Evolutionary conservation across 2,888 invertebrate genomes (phyloP).

Genomic region (Hybos culiciformis): DNA sequence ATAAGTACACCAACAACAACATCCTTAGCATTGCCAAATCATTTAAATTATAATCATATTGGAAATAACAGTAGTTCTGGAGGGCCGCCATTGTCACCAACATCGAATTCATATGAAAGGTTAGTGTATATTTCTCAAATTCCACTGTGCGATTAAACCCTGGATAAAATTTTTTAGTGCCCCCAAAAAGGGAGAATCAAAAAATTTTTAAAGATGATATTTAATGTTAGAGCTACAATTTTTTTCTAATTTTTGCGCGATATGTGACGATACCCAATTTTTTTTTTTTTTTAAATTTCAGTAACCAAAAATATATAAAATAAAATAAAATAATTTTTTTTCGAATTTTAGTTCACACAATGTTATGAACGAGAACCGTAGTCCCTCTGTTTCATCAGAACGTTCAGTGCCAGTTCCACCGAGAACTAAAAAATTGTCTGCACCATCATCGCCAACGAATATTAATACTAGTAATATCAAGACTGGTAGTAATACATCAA

Average conservation of each 20-base stretch:
- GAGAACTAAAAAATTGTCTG: slow-evolving; percentile 24
- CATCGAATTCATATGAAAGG: slow-evolving; percentile 21
- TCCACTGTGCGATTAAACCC: too few species aligned
- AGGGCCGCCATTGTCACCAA: too few species aligned
- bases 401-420: slow-evolving; percentile 27
- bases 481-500: background rate
- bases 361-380: slow-evolving; percentile 23
- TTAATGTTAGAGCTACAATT: too few species aligned
- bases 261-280: background rate
- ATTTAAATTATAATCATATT: too few species aligned
- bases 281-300: slow-evolving; percentile 2
- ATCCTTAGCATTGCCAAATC: slow-evolving; percentile 18
- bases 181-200: too few species aligned
- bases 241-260: too few species aligned
- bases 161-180: too few species aligned
- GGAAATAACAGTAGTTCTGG: too few species aligned
- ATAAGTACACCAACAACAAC: slow-evolving; percentile 10
- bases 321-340: background rate
- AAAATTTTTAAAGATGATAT: too few species aligned
- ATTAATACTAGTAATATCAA: background rate
- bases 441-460: slow-evolving; percentile 9
- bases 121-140: slow-evolving; percentile 13
- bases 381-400: slow-evolving; percentile 28
- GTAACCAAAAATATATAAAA: background rate
- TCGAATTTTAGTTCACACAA: slow-evolving; percentile 12